A percentile compares a stretch with the other conserved stretches of the same genome.
These are phyloP conservation scores for Somateria mollissima DNA, from an alignment of 2,797 vertebrate species.

Conservation along the genomic window DNA sequence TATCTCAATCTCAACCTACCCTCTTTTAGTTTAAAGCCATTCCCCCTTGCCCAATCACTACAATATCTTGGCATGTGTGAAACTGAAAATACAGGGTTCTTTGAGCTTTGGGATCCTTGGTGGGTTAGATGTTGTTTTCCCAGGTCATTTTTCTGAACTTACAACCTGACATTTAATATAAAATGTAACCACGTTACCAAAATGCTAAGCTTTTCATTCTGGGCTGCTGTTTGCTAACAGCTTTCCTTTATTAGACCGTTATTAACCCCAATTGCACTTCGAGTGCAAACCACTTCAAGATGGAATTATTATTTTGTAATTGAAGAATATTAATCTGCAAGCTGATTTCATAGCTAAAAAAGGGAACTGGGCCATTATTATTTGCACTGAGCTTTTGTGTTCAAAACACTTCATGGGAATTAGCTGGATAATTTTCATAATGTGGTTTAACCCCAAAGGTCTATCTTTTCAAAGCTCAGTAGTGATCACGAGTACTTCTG, in stretches of 20 bases:
- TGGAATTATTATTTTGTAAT: constrained; percentile 46
- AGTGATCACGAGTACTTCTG: background rate
- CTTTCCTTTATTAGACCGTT: constrained; percentile 2
- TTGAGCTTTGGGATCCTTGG: background rate
- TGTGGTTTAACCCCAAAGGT: constrained; percentile 1
- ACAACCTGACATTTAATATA: background rate
- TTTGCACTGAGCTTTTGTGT: constrained; percentile 19
- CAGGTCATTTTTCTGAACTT: background rate
- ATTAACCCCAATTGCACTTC: constrained; percentile 30
- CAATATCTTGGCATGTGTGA: background rate
- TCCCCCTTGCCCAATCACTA: no score
- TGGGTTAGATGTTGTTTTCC: background rate
- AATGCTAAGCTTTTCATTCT: constrained; percentile 14
- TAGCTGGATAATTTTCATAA: constrained; percentile 29
- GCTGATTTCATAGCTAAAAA: constrained; percentile 43
- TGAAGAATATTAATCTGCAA: constrained; percentile 47
- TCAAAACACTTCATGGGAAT: constrained; percentile 29
- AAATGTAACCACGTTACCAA: background rate
- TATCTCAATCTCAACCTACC: no score
- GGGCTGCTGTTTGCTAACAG: constrained; percentile 28
- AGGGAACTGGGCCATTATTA: constrained; percentile 22
- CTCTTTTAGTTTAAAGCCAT: no score
- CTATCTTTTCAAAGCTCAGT: background rate
- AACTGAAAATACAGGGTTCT: background rate
- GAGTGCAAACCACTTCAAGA: constrained; percentile 41